Evolutionary conservation across 2,113 vertebrate genomes (phyloP).

Genomic region (Pedionomus torquatus): DNA sequence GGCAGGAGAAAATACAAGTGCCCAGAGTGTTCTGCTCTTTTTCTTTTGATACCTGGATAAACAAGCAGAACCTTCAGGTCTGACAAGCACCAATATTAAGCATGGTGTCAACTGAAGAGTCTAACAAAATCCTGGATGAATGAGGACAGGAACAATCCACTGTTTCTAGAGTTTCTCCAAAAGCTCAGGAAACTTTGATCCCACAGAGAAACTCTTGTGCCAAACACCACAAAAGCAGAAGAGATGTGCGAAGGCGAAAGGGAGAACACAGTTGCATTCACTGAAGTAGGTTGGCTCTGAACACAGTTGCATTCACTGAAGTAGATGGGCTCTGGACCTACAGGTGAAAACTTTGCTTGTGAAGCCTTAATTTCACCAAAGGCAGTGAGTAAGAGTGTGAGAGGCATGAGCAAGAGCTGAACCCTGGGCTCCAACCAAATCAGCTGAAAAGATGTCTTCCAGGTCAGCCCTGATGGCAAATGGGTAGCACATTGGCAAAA

Average conservation of each 20-base stretch:
- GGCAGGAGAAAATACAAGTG: background rate
- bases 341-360: background rate
- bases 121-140: background rate
- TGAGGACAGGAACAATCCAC: background rate
- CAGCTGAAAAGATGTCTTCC: background rate
- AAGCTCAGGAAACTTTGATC: background rate
- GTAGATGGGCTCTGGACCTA: background rate
- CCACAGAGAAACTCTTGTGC: background rate
- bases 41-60: background rate
- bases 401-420: background rate
- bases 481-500: background rate
- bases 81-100: background rate
- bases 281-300: background rate
- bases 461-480: background rate
- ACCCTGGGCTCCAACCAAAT: background rate
- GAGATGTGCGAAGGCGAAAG: background rate
- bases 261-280: background rate
- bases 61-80: background rate
- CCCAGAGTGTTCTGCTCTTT: background rate
- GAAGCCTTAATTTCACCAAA: background rate
- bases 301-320: background rate
- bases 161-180: background rate
- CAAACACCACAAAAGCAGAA: background rate
- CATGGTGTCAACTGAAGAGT: background rate
- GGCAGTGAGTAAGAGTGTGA: background rate